Percentiles rank a stretch among this genome's conserved stretches.
Evolutionary conservation across 53 echinoderm and acorn worm genomes (phyloP).

Genomic region (Hippasteria phrygiana): DNA sequence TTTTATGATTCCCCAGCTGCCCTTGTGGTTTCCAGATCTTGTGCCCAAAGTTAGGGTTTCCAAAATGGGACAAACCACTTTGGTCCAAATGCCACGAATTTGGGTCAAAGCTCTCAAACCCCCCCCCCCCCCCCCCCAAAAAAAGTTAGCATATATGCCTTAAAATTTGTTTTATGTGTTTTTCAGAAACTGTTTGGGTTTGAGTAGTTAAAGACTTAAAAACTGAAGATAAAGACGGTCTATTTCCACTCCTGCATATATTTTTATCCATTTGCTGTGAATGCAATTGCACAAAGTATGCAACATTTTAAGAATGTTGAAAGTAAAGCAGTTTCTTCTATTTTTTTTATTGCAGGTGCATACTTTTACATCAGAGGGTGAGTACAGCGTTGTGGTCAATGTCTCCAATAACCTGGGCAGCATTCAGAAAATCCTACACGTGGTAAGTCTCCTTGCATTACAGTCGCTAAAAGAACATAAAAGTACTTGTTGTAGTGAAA

Average conservation of each 20-base stretch:
- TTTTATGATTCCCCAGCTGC: conserved; percentile 49
- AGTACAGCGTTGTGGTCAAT: conserved; percentile 77
- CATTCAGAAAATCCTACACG: conserved; percentile 70
- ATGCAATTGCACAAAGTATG: too few species aligned
- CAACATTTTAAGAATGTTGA: neutral
- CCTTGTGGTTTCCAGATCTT: conserved; percentile 24
- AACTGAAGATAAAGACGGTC: too few species aligned
- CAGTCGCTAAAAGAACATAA: too few species aligned
- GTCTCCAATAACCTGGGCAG: conserved; percentile 89
- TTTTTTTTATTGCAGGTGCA: conserved; percentile 67
- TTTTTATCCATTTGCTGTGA: too few species aligned
- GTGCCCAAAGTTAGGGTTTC: neutral
- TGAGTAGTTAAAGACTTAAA: too few species aligned
- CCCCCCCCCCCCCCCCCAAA: neutral
- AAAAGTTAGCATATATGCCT: neutral
- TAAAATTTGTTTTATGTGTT: too few species aligned
- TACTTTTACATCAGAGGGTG: conserved; percentile 74
- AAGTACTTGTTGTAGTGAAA: too few species aligned
- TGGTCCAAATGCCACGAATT: conserved; percentile 24
- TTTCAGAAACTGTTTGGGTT: too few species aligned
- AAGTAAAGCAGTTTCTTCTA: neutral
- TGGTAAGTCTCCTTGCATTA: conserved; percentile 90
- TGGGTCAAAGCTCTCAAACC: conserved; percentile 29
- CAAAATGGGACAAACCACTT: conserved; percentile 5
- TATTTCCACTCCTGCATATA: too few species aligned